A percentile compares a stretch with the other conserved stretches of the same genome.
Conservation (phyloP, 2,113 vertebrate species). For the Eurystomus gularis region DNA sequence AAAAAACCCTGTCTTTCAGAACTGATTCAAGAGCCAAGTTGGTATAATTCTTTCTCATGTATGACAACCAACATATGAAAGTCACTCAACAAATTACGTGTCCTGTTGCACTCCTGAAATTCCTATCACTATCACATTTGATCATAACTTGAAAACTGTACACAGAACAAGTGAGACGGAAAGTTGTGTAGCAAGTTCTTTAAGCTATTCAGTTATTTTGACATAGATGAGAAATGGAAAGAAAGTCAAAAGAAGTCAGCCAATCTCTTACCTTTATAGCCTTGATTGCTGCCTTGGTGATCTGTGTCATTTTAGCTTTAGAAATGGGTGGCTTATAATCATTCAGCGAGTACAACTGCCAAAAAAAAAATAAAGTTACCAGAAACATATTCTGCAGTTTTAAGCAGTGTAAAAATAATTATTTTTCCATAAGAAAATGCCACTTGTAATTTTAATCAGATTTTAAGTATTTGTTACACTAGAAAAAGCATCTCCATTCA, state of each 20-base stretch:
- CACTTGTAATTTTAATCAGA: background rate
- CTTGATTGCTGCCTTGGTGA: conserved; percentile 98
- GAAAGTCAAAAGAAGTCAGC: background rate
- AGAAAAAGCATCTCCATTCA: background rate
- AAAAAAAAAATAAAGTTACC: background rate
- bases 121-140: background rate
- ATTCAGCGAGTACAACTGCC: conserved; percentile 94
- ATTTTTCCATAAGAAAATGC: background rate
- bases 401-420: background rate
- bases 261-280: conserved; percentile 94
- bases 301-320: conserved; percentile 99
- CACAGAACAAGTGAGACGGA: background rate
- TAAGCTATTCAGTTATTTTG: background rate
- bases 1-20: background rate
- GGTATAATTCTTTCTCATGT: background rate
- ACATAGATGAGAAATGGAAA: background rate
- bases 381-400: background rate
- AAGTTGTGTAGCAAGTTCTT: background rate
- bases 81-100: background rate
- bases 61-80: background rate
- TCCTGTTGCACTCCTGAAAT: background rate
- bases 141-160: background rate
- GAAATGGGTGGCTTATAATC: conserved; percentile 99
- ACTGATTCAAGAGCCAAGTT: background rate
- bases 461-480: background rate